Evolutionary conservation across 2,113 vertebrate genomes (phyloP).

Genomic region (Rhizomys pruinosus): DNA sequence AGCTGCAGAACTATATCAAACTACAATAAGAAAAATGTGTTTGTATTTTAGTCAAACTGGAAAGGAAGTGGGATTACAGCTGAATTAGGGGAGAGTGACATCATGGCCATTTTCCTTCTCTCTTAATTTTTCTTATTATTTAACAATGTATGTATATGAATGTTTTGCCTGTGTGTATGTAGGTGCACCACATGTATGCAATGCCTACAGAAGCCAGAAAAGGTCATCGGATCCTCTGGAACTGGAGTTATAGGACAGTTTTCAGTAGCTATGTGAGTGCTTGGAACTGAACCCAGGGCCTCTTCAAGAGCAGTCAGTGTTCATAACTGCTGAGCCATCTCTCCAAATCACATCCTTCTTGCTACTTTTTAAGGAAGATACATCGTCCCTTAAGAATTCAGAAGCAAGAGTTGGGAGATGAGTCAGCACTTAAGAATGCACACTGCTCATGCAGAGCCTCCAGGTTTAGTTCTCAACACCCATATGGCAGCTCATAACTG

Average conservation of each 20-base stretch:
- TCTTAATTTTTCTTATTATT: neutral
- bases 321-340: too few relatives aligned
- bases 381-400: slow-evolving; percentile 20
- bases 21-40: neutral
- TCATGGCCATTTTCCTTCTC: neutral
- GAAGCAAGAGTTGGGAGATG: neutral
- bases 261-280: too few relatives aligned
- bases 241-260: too few relatives aligned
- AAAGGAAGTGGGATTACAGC: slow-evolving; percentile 2
- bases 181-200: too few relatives aligned
- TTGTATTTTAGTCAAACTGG: neutral
- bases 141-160: neutral
- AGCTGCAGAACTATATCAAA: slow-evolving; percentile 12
- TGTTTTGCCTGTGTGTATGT: too few relatives aligned
- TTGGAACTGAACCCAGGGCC: too few relatives aligned
- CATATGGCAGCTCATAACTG: neutral
- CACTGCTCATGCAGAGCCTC: neutral
- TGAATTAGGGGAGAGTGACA: neutral
- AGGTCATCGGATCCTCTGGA: too few relatives aligned
- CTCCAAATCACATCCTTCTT: too few relatives aligned
- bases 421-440: neutral
- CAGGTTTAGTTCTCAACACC: neutral
- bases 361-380: neutral
- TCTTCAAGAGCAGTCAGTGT: neutral
- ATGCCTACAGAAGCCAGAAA: too few relatives aligned